Percentiles rank a stretch among this genome's conserved stretches.
These are phyloP conservation scores for Nothobranchius furzeri DNA, from an alignment of 2,113 vertebrate genomes.

Conservation along the genomic window DNA sequence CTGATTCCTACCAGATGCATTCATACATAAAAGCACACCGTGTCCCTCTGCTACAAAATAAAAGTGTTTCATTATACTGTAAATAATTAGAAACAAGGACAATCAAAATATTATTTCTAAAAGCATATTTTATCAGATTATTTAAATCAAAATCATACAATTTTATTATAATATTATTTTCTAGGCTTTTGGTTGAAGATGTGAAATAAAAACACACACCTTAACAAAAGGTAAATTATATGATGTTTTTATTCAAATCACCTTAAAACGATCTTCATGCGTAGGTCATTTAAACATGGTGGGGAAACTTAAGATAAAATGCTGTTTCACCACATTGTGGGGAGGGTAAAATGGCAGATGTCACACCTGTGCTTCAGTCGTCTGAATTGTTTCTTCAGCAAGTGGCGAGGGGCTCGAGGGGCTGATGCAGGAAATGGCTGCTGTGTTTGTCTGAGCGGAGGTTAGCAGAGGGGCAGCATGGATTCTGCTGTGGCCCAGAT, in stretches of 20 bases:
- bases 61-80: neutral
- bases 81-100: neutral
- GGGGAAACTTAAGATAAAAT: constrained; percentile 20
- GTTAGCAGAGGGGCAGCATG: constrained; percentile 72
- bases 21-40: constrained; percentile 58
- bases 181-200: no score
- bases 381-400: constrained; percentile 59
- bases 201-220: no score
- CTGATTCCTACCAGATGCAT: constrained; percentile 69
- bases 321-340: constrained; percentile 33
- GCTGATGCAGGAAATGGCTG: constrained; percentile 70
- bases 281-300: neutral
- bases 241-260: no score
- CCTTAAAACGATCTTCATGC: neutral
- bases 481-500: constrained; percentile 74
- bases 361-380: constrained; percentile 60
- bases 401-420: constrained; percentile 60
- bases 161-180: no score
- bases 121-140: no score
- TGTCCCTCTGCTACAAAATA: neutral
- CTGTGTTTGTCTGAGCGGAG: constrained; percentile 70
- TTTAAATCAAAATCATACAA: no score
- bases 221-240: no score
- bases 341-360: constrained; percentile 48
- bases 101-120: no score